Conservation (phyloP, 1,140 invertebrate genomes). For the silkworm (Bombyx mori) region DNA sequence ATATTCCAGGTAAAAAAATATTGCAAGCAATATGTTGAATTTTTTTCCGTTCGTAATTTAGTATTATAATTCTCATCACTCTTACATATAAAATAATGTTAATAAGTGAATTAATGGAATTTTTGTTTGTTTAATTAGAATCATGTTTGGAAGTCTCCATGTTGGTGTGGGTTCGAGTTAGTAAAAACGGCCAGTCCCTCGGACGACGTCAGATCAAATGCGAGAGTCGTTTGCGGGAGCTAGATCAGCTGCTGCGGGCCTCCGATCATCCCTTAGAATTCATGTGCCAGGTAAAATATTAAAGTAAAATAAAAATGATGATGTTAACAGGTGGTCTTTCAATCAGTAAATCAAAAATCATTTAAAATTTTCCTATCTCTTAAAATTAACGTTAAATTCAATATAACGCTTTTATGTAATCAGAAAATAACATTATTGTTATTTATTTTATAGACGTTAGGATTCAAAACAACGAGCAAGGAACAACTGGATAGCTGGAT, state of each 20-base stretch:
- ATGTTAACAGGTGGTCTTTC: no score
- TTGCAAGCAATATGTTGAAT: background rate
- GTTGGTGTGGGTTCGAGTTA: conserved; percentile 83
- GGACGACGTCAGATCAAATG: conserved; percentile 87
- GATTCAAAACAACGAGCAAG: conserved; percentile 81
- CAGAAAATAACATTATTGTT: background rate
- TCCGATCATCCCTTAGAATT: conserved; percentile 87
- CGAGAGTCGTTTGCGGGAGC: conserved; percentile 84
- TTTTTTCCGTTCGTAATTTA: no score
- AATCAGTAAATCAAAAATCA: no score
- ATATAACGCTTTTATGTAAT: no score
- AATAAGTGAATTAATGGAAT: background rate
- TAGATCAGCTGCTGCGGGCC: conserved; percentile 84
- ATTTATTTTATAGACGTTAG: conserved; percentile 76
- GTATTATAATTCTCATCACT: no score
- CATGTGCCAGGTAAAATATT: conserved; percentile 81
- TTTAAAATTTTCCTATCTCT: no score
- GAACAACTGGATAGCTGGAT: conserved; percentile 87
- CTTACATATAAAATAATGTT: no score
- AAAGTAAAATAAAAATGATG: no score
- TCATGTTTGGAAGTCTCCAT: conserved; percentile 86
- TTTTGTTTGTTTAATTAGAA: conserved; percentile 54
- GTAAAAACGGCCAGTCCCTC: conserved; percentile 82
- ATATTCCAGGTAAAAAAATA: conserved; percentile 75
- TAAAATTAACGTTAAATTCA: no score